phyloP scores from a whole-genome alignment of 23 tunicate genomes.

The Styela plicata region DNA sequence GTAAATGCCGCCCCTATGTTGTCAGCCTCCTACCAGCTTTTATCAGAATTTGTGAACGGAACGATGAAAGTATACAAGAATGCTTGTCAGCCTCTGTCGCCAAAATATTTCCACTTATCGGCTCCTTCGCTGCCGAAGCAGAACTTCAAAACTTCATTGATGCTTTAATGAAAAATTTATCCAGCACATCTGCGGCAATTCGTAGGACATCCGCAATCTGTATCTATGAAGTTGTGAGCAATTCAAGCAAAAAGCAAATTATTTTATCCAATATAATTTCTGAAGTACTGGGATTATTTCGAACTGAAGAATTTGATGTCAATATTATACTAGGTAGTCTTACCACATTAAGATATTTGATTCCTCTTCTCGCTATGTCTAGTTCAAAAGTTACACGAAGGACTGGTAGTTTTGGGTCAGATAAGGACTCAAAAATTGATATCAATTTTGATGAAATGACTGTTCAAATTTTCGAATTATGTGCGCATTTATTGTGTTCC shows the following conservation, averaged over 20 bases:
- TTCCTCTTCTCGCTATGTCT: constrained; percentile 33
- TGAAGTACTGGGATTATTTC: constrained; percentile 33
- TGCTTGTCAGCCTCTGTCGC: constrained; percentile 37
- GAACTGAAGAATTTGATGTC: constrained; percentile 30
- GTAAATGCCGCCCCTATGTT: constrained; percentile 76
- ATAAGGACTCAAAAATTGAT: not conserved
- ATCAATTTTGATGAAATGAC: not conserved
- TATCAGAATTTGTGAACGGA: constrained; percentile 51
- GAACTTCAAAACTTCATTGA: constrained; percentile 68
- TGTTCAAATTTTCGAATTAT: constrained; percentile 45
- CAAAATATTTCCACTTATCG: constrained; percentile 73
- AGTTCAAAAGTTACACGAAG: not conserved
- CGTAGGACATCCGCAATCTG: constrained; percentile 70
- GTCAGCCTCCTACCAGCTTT: constrained; percentile 69
- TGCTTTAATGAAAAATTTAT: constrained; percentile 63
- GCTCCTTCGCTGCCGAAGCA: constrained; percentile 61
- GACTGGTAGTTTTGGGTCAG: constrained; percentile 26
- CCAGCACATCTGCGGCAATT: constrained; percentile 50
- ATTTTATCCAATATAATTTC: constrained; percentile 5
- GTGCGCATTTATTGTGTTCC: constrained; percentile 34
- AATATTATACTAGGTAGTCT: constrained; percentile 60
- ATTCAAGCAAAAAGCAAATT: not conserved
- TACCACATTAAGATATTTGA: constrained; percentile 46
- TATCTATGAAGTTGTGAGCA: constrained; percentile 28
- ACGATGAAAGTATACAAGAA: constrained; percentile 78